Percentiles rank a stretch among this genome's conserved stretches.
phyloP scores from a whole-genome alignment of 2,113 vertebrate genomes.

The Anser cygnoides region DNA sequence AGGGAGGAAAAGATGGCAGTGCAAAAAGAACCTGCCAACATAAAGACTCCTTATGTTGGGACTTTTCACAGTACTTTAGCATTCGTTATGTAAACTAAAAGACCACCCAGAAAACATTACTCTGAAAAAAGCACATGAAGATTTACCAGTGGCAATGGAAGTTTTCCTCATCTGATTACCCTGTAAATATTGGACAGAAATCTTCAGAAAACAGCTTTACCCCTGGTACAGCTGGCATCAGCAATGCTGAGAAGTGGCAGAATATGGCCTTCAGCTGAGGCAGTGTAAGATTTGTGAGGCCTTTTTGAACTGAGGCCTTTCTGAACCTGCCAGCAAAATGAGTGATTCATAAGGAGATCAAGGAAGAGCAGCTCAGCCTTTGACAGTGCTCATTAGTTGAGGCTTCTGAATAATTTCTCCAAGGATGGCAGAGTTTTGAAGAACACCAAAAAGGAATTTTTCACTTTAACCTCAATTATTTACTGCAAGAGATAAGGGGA shows the following conservation, averaged over 20 bases:
- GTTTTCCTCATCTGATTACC: not conserved
- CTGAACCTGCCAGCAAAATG: not conserved
- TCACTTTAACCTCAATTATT: not conserved
- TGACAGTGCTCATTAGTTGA: not conserved
- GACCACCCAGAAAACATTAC: not conserved
- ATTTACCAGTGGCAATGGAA: not conserved
- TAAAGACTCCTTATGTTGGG: not conserved
- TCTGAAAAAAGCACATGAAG: not conserved
- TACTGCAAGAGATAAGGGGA: not conserved
- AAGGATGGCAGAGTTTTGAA: slow-evolving; percentile 4
- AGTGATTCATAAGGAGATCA: not conserved
- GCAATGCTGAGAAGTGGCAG: not conserved
- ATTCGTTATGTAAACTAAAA: not conserved
- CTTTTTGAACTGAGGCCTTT: not conserved
- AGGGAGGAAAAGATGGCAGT: not conserved
- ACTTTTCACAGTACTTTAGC: not conserved
- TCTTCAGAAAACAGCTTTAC: not conserved
- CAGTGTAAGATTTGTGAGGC: not conserved
- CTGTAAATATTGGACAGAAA: not conserved
- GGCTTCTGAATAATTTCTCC: slow-evolving; percentile 7
- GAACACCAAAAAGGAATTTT: not conserved
- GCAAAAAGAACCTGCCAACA: not conserved
- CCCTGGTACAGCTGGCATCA: not conserved
- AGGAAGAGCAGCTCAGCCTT: not conserved
- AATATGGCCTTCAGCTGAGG: not conserved